Percentiles rank a stretch among this genome's conserved stretches.
These are phyloP conservation scores for Steinernema khuongi DNA, from an alignment of 1,140 invertebrate genomes.

Conservation along the genomic window DNA sequence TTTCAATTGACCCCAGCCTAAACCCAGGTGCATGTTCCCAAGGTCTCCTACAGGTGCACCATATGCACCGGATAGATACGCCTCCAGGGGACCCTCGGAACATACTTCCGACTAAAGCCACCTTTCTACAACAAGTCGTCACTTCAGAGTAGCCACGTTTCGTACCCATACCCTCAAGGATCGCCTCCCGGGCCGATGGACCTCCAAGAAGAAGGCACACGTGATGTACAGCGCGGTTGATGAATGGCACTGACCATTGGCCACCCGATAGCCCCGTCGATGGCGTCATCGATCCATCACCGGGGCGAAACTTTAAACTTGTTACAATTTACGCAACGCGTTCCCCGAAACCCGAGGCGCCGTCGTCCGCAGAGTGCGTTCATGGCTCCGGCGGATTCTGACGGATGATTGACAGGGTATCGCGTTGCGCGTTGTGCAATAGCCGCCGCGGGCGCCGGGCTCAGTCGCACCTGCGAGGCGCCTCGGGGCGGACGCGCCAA, in stretches of 20 bases:
- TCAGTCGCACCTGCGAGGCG: not conserved
- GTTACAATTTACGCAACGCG: slow-evolving; percentile 5
- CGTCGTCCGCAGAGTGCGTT: not conserved
- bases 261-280: not conserved
- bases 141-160: too few species aligned
- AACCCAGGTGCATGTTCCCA: too few species aligned
- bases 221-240: too few species aligned
- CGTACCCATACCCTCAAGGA: too few species aligned
- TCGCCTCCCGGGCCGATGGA: too few species aligned
- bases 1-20: too few species aligned
- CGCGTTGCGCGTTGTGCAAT: slow-evolving; percentile 12
- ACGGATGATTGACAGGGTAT: slow-evolving; percentile 8
- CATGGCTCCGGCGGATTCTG: not conserved
- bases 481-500: not conserved
- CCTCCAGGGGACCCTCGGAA: too few species aligned
- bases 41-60: too few species aligned
- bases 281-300: not conserved
- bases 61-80: too few species aligned
- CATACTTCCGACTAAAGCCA: too few species aligned
- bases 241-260: slow-evolving; percentile 7
- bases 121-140: too few species aligned
- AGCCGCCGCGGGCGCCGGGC: not conserved
- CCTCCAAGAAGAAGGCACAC: too few species aligned
- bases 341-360: not conserved
- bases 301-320: not conserved